Conservation (phyloP, 2,113 vertebrate genomes). For the Rhipidura dahli region DNA sequence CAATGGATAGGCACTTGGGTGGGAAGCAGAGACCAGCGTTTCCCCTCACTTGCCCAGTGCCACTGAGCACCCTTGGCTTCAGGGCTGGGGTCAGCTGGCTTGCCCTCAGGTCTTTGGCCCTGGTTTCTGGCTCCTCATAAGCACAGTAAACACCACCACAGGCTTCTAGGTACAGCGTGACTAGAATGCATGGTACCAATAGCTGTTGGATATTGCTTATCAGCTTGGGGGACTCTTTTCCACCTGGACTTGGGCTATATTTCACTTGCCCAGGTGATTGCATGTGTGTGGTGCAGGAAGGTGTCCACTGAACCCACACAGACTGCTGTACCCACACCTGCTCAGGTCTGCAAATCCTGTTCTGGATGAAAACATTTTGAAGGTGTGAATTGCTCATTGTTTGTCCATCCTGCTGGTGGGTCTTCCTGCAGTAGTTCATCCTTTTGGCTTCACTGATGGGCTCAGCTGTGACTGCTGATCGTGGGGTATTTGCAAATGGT, state of each 20-base stretch:
- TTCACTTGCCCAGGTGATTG: neutral
- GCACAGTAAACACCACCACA: neutral
- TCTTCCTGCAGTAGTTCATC: neutral
- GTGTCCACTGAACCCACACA: neutral
- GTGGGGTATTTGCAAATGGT: neutral
- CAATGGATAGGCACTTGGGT: neutral
- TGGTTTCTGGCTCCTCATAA: neutral
- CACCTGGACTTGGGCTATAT: neutral
- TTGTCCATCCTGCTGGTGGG: neutral
- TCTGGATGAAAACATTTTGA: neutral
- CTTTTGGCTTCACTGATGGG: neutral
- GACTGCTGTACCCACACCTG: neutral
- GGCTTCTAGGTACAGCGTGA: neutral
- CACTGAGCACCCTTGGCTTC: neutral
- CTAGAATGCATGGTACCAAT: neutral
- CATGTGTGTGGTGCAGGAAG: neutral
- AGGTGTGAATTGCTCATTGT: neutral
- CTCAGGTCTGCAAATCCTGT: neutral
- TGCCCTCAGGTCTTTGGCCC: neutral
- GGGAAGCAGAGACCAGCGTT: neutral
- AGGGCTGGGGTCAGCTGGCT: neutral
- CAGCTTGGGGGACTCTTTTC: neutral
- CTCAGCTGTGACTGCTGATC: neutral
- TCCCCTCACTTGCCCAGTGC: neutral
- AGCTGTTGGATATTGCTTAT: neutral